Base-by-base conservation (phyloP, 2,797 vertebrate species). In the Mareca penelope region DNA sequence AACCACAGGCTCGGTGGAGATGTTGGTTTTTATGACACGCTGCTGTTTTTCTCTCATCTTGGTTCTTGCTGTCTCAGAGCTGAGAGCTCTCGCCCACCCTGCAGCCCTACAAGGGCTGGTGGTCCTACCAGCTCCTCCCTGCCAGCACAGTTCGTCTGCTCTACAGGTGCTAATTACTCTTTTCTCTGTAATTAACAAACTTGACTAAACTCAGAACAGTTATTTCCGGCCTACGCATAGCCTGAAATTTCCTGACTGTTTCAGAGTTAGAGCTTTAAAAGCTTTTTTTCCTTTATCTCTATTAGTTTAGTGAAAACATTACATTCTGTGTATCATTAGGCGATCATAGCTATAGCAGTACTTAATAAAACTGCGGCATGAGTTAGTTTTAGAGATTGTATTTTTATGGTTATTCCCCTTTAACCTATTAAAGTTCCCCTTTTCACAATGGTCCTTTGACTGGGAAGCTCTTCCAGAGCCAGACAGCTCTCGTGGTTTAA, bases 151-250 rank as follows among this genome's bases (percentile, higher is more conserved):
- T 73, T 88, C 15, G 4, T 40, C 18, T 69, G 14, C 44, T 77
- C 44, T 53, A 61, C 76, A 52, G 48, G 23, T 70, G 64, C 65
- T 89, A 73, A 89, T 92, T 67, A 48, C 9, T 57, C 16, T 60
- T 57, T 21, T 46, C 22, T 28, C 70, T 70, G 24, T 87, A 50
- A 91, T 88, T 71, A 88, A 60, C 4, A 4, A 82, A 40, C 22
- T 7, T 71, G 31, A 19, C 89, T 71, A 28, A 77, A 26, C 10
- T 71, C 60, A 44, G 53, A 80, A 9, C 19, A 33, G 17, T 29
- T 31, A 52, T 73, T 63, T 75, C 42, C 85, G 55, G n/a, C 10
- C 7, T 14, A 1, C 7, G 14, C 0, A 0, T 44, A 24, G n/a
- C 52, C 31, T 79, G 61, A n/a, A 42, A 7, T 80, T 80, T 78